Percentiles rank a stretch among this genome's conserved stretches.
Conservation (phyloP, 2,888 invertebrate genomes). For the Steinernema scapterisci region DNA sequence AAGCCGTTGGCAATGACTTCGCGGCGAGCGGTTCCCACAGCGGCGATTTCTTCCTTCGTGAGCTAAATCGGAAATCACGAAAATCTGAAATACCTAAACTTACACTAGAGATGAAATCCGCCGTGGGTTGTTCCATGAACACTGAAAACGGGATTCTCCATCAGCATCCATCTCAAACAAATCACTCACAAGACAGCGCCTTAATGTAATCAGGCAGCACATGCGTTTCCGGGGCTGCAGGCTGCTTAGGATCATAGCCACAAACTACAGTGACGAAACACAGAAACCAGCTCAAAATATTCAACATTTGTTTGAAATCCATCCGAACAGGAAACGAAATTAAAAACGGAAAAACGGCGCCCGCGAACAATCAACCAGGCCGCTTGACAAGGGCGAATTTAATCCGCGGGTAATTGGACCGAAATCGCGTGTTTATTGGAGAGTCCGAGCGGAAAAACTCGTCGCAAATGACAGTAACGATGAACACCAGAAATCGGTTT, state of each 20-base stretch:
- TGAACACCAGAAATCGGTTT: no score
- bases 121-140: constrained; percentile 18
- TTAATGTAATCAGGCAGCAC: constrained; percentile 9
- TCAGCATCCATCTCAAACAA: not conserved
- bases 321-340: no score
- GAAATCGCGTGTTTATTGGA: no score
- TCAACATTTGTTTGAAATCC: not conserved
- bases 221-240: not conserved
- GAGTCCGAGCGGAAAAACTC: no score
- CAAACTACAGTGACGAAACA: not conserved
- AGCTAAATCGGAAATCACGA: not conserved
- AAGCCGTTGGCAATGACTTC: not conserved
- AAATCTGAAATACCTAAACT: not conserved
- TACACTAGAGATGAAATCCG: constrained; percentile 15
- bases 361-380: not conserved
- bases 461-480: no score
- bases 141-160: no score
- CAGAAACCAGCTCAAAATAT: not conserved
- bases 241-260: not conserved
- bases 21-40: not conserved
- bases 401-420: not conserved
- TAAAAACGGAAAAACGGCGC: no score
- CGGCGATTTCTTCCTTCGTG: not conserved
- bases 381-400: not conserved
- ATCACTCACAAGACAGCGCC: constrained; percentile 5